Base-by-base conservation (phyloP, 2,113 vertebrate genomes). In the Gambusia affinis region DNA sequence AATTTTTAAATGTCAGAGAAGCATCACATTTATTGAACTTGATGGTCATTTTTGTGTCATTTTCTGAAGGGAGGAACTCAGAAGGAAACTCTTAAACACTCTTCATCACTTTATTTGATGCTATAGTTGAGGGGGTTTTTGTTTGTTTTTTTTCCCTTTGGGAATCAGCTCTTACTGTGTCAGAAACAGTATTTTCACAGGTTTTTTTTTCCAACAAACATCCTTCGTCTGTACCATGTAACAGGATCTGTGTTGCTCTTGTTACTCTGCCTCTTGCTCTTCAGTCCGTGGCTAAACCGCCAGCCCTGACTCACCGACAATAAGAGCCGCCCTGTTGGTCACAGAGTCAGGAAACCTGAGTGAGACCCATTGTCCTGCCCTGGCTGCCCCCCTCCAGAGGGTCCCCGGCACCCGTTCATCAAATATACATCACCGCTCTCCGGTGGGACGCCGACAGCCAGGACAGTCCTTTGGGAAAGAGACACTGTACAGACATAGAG, bases 401-500 rank as follows among this genome's bases (percentile, higher is more conserved):
- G 85, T 87, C 90, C 90, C 76, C 79, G 19, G 88, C 88, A 88
- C 92, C 91, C 76, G 64, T 91, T 95, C 92, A 94, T 95, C 88
- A 94, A 95, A 94, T 92, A 95, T 95, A 90, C 88, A 95, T 94
- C 85, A 86, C 70, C 77, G 42, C 1, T 65, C 85, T 80, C 85
- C 76, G 4, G 80, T 62, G 82, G 84, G 85, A 82, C 71, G n/a
- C 77, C 51, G 72, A 72, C 67, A 39, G 78, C 66, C 79, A 68
- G 82, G 82, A 78, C 76, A 66, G 83, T 90, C 86, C 80, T 76
- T 75, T 76, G 90, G 90, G 91, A 92, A 83, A 73, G 66, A 3
- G 35, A 81, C 78, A 66, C 71, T 28, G 37, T 22, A 29, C 4
- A 19, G 72, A 39, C 62, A 30, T 22, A 70, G 54, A 8, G 47